These are phyloP conservation scores for Drosophila lacertosa DNA, from an alignment of 1,140 invertebrate species.

Conservation along the genomic window DNA sequence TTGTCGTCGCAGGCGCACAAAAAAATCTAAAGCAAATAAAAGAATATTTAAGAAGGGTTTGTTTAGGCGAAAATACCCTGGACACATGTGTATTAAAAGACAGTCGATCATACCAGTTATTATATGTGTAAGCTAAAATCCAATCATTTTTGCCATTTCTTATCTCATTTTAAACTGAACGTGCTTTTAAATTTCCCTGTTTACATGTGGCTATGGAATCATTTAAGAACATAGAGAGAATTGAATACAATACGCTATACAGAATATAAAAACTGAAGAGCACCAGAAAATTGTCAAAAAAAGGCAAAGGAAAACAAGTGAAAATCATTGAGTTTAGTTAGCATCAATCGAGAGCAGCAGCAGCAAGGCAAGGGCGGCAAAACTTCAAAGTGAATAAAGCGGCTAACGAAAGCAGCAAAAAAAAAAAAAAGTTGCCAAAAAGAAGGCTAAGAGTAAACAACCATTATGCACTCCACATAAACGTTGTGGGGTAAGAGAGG, in stretches of 20 bases:
- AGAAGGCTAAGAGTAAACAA: constrained; percentile 76
- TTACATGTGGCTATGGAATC: no score
- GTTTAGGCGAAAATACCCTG: not conserved
- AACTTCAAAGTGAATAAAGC: constrained; percentile 77
- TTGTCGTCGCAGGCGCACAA: constrained; percentile 27
- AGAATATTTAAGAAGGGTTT: constrained; percentile 4
- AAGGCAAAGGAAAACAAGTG: constrained; percentile 28
- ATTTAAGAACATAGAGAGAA: no score
- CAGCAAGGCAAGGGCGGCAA: constrained; percentile 33
- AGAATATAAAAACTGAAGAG: constrained; percentile 13
- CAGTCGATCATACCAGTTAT: no score
- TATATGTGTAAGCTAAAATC: no score
- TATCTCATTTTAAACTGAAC: no score
- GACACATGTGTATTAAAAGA: no score
- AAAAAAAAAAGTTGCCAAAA: constrained; percentile 14
- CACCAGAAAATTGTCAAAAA: constrained; percentile 53
- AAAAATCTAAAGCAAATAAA: constrained; percentile 31
- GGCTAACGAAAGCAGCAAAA: constrained; percentile 36
- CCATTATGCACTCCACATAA: constrained; percentile 80
- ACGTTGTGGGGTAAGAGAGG: constrained; percentile 28
- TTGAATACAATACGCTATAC: no score
- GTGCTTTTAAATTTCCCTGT: no score
- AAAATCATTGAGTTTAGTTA: constrained; percentile 47
- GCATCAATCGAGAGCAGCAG: constrained; percentile 52
- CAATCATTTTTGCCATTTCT: no score